These are phyloP conservation scores for Endomychus coccineus DNA, from an alignment of 2,888 invertebrate species.

Conservation along the genomic window DNA sequence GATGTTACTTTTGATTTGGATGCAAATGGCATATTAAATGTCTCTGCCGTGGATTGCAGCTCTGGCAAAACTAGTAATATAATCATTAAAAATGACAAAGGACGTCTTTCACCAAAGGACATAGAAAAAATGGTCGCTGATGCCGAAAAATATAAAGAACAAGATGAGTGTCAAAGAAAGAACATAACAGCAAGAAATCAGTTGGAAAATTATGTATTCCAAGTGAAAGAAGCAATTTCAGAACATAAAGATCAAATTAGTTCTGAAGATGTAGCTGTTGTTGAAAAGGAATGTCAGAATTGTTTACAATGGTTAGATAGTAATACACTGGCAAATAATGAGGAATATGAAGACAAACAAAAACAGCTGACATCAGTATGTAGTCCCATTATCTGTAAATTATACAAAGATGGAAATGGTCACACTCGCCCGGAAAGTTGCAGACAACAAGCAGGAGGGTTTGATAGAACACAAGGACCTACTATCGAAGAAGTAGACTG, in stretches of 20 bases:
- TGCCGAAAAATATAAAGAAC: slow-evolving; percentile 61
- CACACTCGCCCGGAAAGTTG: slow-evolving; percentile 23
- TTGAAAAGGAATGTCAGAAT: slow-evolving; percentile 49
- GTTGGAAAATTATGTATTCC: slow-evolving; percentile 62
- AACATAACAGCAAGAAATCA: slow-evolving; percentile 62
- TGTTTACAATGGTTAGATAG: slow-evolving; percentile 59
- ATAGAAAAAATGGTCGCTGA: slow-evolving; percentile 74
- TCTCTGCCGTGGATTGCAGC: slow-evolving; percentile 48
- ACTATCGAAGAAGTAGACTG: slow-evolving; percentile 26
- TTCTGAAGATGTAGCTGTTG: slow-evolving; percentile 56
- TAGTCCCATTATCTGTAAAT: slow-evolving; percentile 55
- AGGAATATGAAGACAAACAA: slow-evolving; percentile 57
- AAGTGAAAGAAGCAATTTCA: slow-evolving; percentile 58
- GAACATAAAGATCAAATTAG: slow-evolving; percentile 56
- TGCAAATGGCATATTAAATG: slow-evolving; percentile 63
- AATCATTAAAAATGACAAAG: slow-evolving; percentile 77
- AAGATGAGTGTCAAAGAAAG: slow-evolving; percentile 62
- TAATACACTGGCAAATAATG: slow-evolving; percentile 59
- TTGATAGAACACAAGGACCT: slow-evolving; percentile 19
- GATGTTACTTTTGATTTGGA: slow-evolving; percentile 64
- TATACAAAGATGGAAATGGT: slow-evolving; percentile 38
- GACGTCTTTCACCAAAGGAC: slow-evolving; percentile 71
- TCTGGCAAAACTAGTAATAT: slow-evolving; percentile 65
- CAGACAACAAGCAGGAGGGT: slow-evolving; percentile 25
- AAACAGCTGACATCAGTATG: slow-evolving; percentile 45